Base-by-base conservation (phyloP, 2,888 invertebrate species). In the Trachelus tabidus region DNA sequence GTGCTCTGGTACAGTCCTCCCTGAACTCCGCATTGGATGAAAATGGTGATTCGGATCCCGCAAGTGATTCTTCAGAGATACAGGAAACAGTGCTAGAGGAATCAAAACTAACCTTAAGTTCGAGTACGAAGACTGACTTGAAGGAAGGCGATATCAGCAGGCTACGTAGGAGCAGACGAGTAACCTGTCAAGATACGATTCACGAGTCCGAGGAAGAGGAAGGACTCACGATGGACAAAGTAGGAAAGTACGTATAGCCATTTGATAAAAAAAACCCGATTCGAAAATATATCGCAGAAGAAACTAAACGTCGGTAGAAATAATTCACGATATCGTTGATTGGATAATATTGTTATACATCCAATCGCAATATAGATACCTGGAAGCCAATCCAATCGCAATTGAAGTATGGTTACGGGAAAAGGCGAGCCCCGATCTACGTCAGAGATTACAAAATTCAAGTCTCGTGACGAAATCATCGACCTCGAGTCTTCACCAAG, bases 391-490 rank as follows among this genome's bases (percentile, higher is more conserved):
- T 90, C 95, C 95, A 3, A 94, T 93, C 80, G 92, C 94, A 75
- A 93, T 96, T 86, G 96, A 97, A 90, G 94, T 94, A 87, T 97
- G 96, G 95, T 92, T 97, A 83, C 94, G 94, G 77, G 96, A 97
- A 84, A 95, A 95, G 88, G 97, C 97, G 12, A 94, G 94, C 79
- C 92, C 93, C 3, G 95, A 96, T 83, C 94, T 95, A 82, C 92
- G 95, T 82, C 92, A 93, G 83, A 93, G 94, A 86, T 90, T 96
- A 88, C 94, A 94, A 78, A 85, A 84, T 37, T 84, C 84, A 78
- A 82, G 83, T 73, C 73, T 85, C 30, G 76, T 79, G 12, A 75
- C 68, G 33, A 88, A 85, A 79, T 85, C 86, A 23, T 87, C 88
- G 56, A 82, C 92, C 80, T 90, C 92, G 79, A 93, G 93, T 85